Conservation (phyloP, 2,113 vertebrate species). For the Onychorhynchus coronatus region DNA sequence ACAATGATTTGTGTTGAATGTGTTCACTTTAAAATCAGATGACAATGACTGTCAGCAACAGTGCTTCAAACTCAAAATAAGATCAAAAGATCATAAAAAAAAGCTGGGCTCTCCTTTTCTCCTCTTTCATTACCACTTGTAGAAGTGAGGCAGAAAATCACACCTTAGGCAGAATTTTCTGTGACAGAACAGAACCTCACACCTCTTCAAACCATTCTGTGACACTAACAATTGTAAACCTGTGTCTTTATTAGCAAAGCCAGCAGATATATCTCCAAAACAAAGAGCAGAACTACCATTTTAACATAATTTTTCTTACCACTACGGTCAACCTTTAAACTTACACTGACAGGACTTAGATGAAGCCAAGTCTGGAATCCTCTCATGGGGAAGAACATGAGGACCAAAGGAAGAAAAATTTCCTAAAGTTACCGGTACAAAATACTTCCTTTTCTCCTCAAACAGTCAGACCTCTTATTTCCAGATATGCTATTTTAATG, state of each 20-base stretch:
- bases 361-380: not conserved
- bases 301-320: not conserved
- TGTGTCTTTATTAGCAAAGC: not conserved
- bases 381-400: not conserved
- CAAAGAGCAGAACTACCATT: not conserved
- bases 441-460: not conserved
- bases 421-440: not conserved
- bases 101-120: not conserved
- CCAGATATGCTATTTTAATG: not conserved
- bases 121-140: not conserved
- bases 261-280: not conserved
- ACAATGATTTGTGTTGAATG: not conserved
- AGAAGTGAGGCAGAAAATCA: conserved; percentile 9
- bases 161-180: not conserved
- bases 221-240: not conserved
- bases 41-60: not conserved
- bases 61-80: not conserved
- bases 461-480: not conserved
- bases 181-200: not conserved
- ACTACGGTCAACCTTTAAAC: not conserved
- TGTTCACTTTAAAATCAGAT: conserved; percentile 14
- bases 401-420: not conserved
- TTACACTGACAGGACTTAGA: not conserved
- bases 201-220: not conserved
- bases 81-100: not conserved